Conservation (phyloP, 2,113 vertebrate genomes). For the Pogonocichla stellata region DNA sequence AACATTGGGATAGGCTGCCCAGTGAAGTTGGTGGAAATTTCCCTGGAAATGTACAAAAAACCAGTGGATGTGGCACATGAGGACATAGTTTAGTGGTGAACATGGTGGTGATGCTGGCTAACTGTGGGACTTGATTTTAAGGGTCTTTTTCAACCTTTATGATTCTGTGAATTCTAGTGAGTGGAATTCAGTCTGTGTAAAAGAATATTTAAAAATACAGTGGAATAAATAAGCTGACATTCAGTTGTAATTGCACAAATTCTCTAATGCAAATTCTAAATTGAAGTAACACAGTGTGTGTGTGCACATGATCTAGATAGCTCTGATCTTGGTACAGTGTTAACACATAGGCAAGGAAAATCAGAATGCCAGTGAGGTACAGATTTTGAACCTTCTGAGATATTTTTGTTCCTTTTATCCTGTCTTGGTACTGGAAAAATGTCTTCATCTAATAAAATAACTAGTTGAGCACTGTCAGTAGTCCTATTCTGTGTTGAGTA, state of each 20-base stretch:
- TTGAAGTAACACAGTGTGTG: neutral
- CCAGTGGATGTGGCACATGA: neutral
- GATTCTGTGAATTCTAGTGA: neutral
- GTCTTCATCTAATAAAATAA: neutral
- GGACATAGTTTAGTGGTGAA: neutral
- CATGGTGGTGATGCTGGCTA: neutral
- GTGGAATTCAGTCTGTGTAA: neutral
- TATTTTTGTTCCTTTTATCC: neutral
- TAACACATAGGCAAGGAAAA: neutral
- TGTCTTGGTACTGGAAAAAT: neutral
- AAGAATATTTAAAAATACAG: rapidly evolving
- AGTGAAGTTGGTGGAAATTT: neutral
- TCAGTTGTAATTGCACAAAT: neutral
- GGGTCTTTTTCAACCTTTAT: neutral
- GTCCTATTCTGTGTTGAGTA: neutral
- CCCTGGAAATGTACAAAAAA: neutral
- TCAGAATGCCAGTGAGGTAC: neutral
- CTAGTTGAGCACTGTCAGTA: neutral
- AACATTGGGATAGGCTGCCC: neutral
- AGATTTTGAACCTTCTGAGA: neutral
- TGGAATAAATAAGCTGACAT: neutral
- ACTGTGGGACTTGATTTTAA: neutral
- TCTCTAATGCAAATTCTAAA: neutral
- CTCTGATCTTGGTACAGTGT: neutral
- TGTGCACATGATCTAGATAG: neutral